Base-by-base conservation (phyloP, 2,113 vertebrate genomes). In the Petrocephalus zakoni region DNA sequence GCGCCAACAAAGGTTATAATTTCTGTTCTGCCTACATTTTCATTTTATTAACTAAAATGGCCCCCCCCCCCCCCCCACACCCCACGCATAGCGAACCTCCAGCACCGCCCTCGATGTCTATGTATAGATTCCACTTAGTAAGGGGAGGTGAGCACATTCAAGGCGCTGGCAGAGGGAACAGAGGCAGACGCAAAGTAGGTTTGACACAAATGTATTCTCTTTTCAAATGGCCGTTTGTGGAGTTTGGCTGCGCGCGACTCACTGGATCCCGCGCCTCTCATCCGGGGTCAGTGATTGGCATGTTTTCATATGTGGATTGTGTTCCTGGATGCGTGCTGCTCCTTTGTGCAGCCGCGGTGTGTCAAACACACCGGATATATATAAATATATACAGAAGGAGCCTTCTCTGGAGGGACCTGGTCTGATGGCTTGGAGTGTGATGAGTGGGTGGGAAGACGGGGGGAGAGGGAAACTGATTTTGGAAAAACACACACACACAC, bases 141-240 rank as follows among this genome's bases (percentile, higher is more conserved):
- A 22, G 25, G 34, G 68, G 68, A 88, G 49, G 87, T 51, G 83
- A 85, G 55, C 82, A n/a, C 56, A 85, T 89, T 55, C 85, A 72
- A 5, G 19, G 51, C 53, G 3, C 55, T 10, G 82, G 82, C 68
- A 2, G 52, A 34, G 51, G 83, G 72, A 4, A 46, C 47, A 42
- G 68, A 52, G 61, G 4, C 5, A 91, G 92, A 93, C 19, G 85
- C 52, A 90, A 93, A 94, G 91, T 91, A 92, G 92, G 89, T 93
- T 91, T 94, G 94, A 95, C 95, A 95, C 90, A 94, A 94, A 94
- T 92, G 91, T 93, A 93, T 94, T 95, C 92, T 90, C 92, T 87
- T 93, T 92, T 94, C 92, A 94, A 94, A 94, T 90, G 81, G 90
- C 47, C 90, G 88, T 90, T 93, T 91, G 88, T 91, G 91, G 90